These are phyloP conservation scores for Syritta pipiens DNA, from an alignment of 2,888 invertebrate species.

Conservation along the genomic window DNA sequence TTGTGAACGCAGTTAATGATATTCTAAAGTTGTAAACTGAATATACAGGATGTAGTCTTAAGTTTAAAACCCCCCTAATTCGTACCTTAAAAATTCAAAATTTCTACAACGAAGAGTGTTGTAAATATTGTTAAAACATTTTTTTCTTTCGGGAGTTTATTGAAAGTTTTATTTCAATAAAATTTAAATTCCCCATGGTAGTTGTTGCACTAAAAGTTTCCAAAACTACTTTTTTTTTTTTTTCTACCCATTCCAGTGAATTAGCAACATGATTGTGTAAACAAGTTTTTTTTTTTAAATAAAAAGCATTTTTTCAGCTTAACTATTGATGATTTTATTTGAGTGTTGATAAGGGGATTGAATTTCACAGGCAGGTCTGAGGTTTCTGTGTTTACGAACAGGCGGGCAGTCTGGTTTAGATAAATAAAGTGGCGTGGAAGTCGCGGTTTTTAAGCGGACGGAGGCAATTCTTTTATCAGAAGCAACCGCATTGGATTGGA, in stretches of 20 bases:
- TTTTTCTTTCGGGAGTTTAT: too few species aligned
- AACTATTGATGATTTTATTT: neutral
- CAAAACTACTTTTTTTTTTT: too few species aligned
- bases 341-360: neutral
- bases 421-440: too few species aligned
- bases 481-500: too few species aligned
- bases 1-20: constrained; percentile 85
- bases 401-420: neutral
- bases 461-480: too few species aligned
- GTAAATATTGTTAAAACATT: too few species aligned
- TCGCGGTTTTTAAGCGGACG: too few species aligned
- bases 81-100: too few species aligned
- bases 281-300: constrained; percentile 25
- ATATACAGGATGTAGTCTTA: neutral
- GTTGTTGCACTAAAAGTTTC: constrained; percentile 9
- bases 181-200: constrained; percentile 15
- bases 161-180: neutral
- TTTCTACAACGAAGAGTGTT: neutral
- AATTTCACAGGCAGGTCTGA: neutral
- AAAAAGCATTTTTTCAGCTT: constrained; percentile 35
- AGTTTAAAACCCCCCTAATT: neutral
- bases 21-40: constrained; percentile 81
- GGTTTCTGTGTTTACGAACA: neutral
- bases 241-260: constrained; percentile 36
- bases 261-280: constrained; percentile 11